Evolutionary conservation across 1,140 invertebrate genomes (phyloP), one percentile per base, ranked within the genome.

Genomic region (Scaptomyza pallida): DNA sequence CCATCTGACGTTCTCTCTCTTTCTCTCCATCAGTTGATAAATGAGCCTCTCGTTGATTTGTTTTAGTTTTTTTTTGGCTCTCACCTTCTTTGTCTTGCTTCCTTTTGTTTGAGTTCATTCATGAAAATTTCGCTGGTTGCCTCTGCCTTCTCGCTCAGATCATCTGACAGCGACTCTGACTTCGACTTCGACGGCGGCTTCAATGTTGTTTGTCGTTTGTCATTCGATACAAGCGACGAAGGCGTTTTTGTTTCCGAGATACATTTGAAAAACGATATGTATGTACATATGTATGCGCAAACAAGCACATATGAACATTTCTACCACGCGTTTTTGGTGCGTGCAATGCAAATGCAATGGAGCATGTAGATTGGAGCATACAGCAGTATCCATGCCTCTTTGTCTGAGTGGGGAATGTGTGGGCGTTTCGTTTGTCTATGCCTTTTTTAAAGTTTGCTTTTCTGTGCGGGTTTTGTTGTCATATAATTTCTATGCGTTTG

Each of bases 271-370:
- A 85, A 71, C 76, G 80, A 80, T 85, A 76, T 70, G 68, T 65
- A n/a, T n/a, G n/a, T 30, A 51, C 37, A 70, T 43, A 64, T 50
- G 6, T 52, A 44, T 10, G 19, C 30, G 3, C 26, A 45, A 3
- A 44, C 30, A 45, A 5, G 37, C 17, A 64, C 13, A 65, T 1
- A 50, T 12, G 47, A 17, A 52, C n/a, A 60, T 15, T 54, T 43
- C 43, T 73, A 80, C 72, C 75, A 78, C 79, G 76, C 80, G 81
- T 72, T 75, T 86, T 64, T 86, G 77, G 82, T 86, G 77, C 81
- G 81, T 86, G 80, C 77, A 86, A 80, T 75, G 67, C 81, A 80
- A 80, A 77, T 76, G 63, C 80, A 85, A 77, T 85, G 73, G 50
- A 77, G 61, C 81, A n/a, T 76, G 68, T 52, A 55, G 55, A 43